These are phyloP conservation scores for Heliocidaris erythrogramma DNA, from an alignment of 35 echinoderm and acorn worm genomes.

Conservation along the genomic window DNA sequence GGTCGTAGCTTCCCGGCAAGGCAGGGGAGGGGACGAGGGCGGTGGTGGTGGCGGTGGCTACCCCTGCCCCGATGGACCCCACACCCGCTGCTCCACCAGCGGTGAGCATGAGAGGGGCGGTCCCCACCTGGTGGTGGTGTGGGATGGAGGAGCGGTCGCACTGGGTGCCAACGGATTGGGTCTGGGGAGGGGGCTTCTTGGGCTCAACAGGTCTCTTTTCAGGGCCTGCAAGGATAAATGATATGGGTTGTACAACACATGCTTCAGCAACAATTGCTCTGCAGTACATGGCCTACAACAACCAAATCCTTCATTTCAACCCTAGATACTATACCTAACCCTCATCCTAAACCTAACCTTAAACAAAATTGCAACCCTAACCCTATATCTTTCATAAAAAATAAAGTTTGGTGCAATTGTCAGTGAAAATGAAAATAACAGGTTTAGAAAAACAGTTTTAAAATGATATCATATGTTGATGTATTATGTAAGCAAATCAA, in stretches of 20 bases:
- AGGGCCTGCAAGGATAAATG: constrained; percentile 14
- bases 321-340: no score
- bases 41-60: constrained; percentile 16
- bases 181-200: constrained; percentile 82
- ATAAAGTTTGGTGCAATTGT: no score
- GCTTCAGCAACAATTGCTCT: no score
- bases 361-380: no score
- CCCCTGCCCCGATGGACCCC: constrained; percentile 31
- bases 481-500: no score
- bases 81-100: constrained; percentile 48
- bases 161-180: constrained; percentile 96
- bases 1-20: constrained; percentile 68
- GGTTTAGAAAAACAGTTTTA: no score
- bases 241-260: not conserved
- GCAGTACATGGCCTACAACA: no score
- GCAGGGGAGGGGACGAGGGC: constrained; percentile 54
- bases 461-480: no score
- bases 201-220: constrained; percentile 47
- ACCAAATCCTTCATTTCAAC: no score
- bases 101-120: constrained; percentile 58
- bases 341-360: no score
- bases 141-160: constrained; percentile 74
- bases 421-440: no score
- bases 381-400: no score
- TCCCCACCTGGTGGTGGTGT: constrained; percentile 35